Evolutionary conservation across 2,888 invertebrate species (phyloP), one percentile per base, ranked within the genome.

Genomic region (Marronus borbonicus): DNA sequence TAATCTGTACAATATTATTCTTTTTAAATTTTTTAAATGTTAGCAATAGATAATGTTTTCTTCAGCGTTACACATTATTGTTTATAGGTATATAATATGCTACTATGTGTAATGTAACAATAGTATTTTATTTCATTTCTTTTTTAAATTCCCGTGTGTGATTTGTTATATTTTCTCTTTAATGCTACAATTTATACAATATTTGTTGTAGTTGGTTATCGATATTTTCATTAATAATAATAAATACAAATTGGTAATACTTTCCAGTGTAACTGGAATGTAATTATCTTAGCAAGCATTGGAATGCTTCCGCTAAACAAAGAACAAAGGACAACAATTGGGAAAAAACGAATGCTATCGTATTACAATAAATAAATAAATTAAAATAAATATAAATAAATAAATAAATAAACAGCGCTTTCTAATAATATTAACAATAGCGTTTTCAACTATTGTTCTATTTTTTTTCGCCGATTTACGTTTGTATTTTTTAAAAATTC

Each of bases 181-280:
- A 17, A 36, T 39, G 12, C 12, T 65, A 65, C 39, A 65, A 65
- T 65, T 31, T 31, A 17, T 65, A 65, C 36, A 14, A 65, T 39
- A 39, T 31, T 64, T 52, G 52, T 52, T 12, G 12, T 36, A 81
- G 44, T 44, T 44, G 44, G 44, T 12, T 44, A 44, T 44, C 44
- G 44, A 44, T 44, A 44, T 44, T 44, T 12, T 44, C 44, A 44
- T 44, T 44, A 44, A 44, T 76, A 52, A 55, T 76, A 76, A 66
- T 76, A 66, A 24, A 31, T 74, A 60, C 55, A 55, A 55, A 65
- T 65, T 5, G 31, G 31, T 36, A 65, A 70, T 78, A 72, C 84
- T 44, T 87, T 87, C 87, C 87, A 86, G 85, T 85, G 86, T 85
- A 82, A 58, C 85, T 85, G 87, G 87, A 87, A 87, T 87, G 87